Evolutionary conservation across 2,797 vertebrate species (phyloP).

Genomic region (Cottoperca gobio): DNA sequence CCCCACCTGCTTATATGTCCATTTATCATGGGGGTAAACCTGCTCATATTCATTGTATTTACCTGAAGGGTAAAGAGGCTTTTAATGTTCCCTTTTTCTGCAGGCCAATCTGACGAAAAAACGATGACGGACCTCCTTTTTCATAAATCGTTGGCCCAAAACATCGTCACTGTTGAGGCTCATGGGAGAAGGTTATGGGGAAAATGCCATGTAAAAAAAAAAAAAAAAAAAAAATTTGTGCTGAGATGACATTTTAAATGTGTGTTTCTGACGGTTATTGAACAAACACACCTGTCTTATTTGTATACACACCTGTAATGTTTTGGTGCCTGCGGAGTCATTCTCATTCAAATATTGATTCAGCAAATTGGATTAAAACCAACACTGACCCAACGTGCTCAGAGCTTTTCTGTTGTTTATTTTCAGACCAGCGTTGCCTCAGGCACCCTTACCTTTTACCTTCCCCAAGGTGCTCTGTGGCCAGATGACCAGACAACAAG

Average conservation of each 20-base stretch:
- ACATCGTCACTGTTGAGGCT: background rate
- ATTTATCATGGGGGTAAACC: background rate
- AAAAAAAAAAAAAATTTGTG: slow-evolving; percentile 4
- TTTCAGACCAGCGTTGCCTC: background rate
- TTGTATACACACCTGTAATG: slow-evolving; percentile 18
- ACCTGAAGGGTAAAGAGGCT: no score
- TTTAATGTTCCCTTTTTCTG: background rate
- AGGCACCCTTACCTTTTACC: slow-evolving; percentile 10
- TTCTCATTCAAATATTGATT: slow-evolving; percentile 41
- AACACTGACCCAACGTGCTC: background rate
- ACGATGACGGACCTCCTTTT: no score
- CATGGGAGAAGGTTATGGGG: background rate
- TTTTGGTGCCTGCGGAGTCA: slow-evolving; percentile 12
- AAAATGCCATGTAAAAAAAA: slow-evolving; percentile 7
- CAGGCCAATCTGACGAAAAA: background rate
- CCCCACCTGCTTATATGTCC: background rate
- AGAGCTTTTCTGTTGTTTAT: background rate
- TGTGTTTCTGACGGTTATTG: background rate
- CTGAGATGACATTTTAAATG: slow-evolving; percentile 23
- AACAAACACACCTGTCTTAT: slow-evolving; percentile 30
- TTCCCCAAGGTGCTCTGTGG: slow-evolving; percentile 9
- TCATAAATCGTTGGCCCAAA: no score
- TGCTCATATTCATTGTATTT: no score
- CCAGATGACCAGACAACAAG: slow-evolving; percentile 32
- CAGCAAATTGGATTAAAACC: background rate